Conservation (phyloP, 2,888 invertebrate genomes). For the Metacarcinus magister region DNA sequence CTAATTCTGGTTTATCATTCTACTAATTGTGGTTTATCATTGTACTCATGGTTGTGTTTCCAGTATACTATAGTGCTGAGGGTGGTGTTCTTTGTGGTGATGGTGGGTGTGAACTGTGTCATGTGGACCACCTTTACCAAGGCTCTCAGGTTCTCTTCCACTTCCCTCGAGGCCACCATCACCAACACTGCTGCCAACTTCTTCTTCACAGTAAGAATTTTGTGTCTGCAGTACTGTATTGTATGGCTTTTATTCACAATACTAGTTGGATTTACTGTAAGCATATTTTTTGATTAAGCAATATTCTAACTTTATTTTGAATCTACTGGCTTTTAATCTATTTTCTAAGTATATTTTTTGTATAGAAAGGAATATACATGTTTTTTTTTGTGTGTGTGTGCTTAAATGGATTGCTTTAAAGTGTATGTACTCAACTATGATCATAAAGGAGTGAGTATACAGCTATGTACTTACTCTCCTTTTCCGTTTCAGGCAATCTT, state of each 20-base stretch:
- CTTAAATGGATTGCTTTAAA: not conserved
- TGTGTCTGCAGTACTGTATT: not conserved
- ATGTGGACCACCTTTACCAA: slow-evolving; percentile 86
- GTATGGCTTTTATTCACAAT: not conserved
- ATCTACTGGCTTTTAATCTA: not conserved
- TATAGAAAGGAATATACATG: not conserved
- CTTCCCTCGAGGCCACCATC: slow-evolving; percentile 85
- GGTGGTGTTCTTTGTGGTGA: slow-evolving; percentile 84
- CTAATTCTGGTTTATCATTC: too few species aligned
- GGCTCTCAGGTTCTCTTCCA: slow-evolving; percentile 85
- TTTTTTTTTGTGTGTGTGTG: not conserved
- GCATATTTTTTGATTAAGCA: not conserved
- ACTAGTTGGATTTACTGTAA: not conserved
- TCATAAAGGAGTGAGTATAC: not conserved
- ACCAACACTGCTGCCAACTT: slow-evolving; percentile 86
- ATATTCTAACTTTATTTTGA: not conserved
- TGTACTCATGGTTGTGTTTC: not conserved
- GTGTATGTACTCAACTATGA: not conserved
- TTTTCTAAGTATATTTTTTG: not conserved
- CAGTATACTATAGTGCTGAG: slow-evolving; percentile 71
- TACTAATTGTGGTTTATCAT: too few species aligned
- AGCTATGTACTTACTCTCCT: not conserved
- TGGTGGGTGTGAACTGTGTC: slow-evolving; percentile 85
- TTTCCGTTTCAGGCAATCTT: slow-evolving; percentile 75
- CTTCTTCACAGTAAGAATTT: slow-evolving; percentile 84